These are phyloP conservation scores for Scaptodrosophila lebanonensis DNA, from an alignment of 1,140 invertebrate species.

Conservation along the genomic window DNA sequence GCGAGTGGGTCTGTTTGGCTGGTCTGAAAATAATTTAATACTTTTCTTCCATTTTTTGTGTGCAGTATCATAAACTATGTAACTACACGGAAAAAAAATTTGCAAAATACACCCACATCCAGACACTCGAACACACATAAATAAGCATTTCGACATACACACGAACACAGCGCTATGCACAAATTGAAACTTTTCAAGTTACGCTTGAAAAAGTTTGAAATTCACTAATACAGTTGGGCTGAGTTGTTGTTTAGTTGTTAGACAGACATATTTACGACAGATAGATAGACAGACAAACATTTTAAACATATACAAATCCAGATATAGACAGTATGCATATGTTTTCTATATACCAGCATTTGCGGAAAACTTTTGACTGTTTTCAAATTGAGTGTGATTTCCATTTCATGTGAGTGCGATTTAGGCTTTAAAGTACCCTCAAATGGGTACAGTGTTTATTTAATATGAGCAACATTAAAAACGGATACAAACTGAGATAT, in stretches of 20 bases:
- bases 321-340: no score
- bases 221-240: slow-evolving; percentile 44
- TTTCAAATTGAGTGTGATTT: slow-evolving; percentile 2
- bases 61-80: slow-evolving; percentile 28
- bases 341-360: no score
- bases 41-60: slow-evolving; percentile 19
- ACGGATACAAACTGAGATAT: no score
- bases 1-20: slow-evolving; percentile 16
- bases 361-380: slow-evolving; percentile 36
- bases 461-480: no score
- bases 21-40: slow-evolving; percentile 29
- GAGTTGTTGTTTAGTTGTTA: no score
- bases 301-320: no score
- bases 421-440: no score
- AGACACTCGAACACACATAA: slow-evolving; percentile 20
- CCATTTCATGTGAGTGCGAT: no score
- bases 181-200: slow-evolving; percentile 68
- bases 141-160: slow-evolving; percentile 11
- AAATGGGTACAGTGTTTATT: no score
- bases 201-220: slow-evolving; percentile 61
- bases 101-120: slow-evolving; percentile 24
- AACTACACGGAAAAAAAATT: slow-evolving; percentile 32
- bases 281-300: no score
- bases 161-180: slow-evolving; percentile 31
- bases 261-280: no score